phyloP scores from a whole-genome alignment of 2,113 vertebrate species.

The Dicrurus megarhynchus region DNA sequence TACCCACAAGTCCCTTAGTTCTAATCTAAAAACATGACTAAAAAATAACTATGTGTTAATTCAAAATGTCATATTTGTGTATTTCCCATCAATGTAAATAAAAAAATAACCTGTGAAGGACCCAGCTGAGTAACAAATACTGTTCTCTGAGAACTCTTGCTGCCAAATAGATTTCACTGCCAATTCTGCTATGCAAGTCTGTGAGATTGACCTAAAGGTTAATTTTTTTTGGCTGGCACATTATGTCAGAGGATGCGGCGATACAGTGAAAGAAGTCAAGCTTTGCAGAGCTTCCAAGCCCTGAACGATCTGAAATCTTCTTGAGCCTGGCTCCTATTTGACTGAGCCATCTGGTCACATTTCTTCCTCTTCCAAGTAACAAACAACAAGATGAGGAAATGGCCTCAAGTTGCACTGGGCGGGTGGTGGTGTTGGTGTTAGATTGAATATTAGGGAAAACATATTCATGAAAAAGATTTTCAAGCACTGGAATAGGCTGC shows the following conservation, averaged over 20 bases:
- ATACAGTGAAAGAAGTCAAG: neutral
- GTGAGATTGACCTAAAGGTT: neutral
- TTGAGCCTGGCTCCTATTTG: fast-evolving
- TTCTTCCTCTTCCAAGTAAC: neutral
- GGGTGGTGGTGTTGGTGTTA: neutral
- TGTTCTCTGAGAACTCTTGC: neutral
- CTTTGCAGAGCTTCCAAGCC: neutral
- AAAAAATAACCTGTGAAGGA: neutral
- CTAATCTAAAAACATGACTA: neutral
- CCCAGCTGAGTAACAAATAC: neutral
- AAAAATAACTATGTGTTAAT: neutral
- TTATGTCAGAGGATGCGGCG: neutral
- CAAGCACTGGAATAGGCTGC: neutral
- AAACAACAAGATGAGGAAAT: neutral
- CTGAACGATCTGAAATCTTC: neutral
- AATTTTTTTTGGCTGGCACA: neutral
- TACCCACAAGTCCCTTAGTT: neutral
- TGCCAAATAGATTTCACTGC: neutral
- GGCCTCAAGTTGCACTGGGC: fast-evolving
- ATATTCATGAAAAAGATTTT: neutral
- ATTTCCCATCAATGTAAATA: neutral
- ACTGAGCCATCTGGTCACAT: neutral
- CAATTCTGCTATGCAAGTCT: neutral
- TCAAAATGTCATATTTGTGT: neutral
- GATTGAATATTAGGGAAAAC: neutral